A percentile compares a stretch with the other conserved stretches of the same genome.
Evolutionary conservation across 2,113 vertebrate species (phyloP).

Genomic region (Pseudopipra pipra): DNA sequence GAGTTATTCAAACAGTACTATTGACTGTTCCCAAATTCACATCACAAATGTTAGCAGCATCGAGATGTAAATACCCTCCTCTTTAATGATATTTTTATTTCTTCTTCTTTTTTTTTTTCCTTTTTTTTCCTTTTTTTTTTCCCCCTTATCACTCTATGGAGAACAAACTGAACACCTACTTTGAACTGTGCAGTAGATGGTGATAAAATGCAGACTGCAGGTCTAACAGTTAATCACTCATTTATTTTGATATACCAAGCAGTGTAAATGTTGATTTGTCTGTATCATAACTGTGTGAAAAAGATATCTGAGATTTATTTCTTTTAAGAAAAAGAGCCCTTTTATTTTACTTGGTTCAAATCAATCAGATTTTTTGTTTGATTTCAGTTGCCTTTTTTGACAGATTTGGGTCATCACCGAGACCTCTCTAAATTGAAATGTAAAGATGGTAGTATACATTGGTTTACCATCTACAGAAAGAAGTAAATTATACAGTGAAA

Average conservation of each 20-base stretch:
- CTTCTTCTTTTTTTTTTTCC: accelerated
- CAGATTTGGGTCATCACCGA: conserved; percentile 48
- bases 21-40: neutral
- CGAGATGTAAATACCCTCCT: neutral
- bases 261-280: neutral
- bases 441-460: neutral
- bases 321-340: neutral
- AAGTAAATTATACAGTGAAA: neutral
- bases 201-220: neutral
- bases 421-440: neutral
- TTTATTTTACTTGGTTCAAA: neutral
- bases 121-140: no score
- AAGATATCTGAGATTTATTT: neutral
- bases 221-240: neutral
- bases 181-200: neutral
- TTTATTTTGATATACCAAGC: neutral
- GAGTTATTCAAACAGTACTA: neutral
- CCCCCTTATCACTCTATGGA: neutral
- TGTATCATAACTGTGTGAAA: neutral
- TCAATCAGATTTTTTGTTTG: neutral
- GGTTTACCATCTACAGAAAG: neutral
- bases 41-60: neutral
- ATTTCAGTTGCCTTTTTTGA: conserved; percentile 24
- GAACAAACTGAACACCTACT: neutral
- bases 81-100: neutral